Base-by-base conservation (phyloP, 92 coral and sea anemone species). In the Epizoanthus illoricatus region DNA sequence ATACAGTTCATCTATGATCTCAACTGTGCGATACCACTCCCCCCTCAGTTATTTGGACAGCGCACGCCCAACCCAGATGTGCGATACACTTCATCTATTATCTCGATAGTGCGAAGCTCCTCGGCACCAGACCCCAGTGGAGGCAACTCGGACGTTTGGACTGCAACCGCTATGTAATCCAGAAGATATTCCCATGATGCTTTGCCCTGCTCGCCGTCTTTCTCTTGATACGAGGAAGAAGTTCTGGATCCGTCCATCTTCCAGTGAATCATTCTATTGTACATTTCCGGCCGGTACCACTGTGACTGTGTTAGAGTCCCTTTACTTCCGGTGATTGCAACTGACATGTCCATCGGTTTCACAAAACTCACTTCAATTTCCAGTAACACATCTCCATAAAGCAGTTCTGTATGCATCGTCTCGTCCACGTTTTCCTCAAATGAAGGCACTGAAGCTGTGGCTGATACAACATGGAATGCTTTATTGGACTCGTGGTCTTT, bases 231-330 rank as follows among this genome's bases (percentile, higher is more conserved):
- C 1, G 60, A 7, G n/a, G 2, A 72, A 28, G 18, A 10, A n/a
- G 59, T 11, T 9, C 16, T 17, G 3, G 76, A 33, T 45, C 76
- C 76, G 60, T 72, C 60, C 47, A n/a, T 4, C 21, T 72, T 72
- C 28, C 76, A 19, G 60, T 42, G 41, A 10, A 72, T 72, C 76
- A 72, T 5, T 28, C 47, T n/a, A 12, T 45, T 72, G 76, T 72
- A 72, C 59, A 72, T 72, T 43, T 72, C 76, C 20, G 76, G 76
- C 45, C 76, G 76, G 43, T 72, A 72, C 76, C 76, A 72, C 47
- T 72, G 76, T 72, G 76, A 33, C 76, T 72, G 76, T 45, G 21
- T 43, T 1, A 72, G 76, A 9, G 61, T 72, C 23, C 76, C 76
- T 19, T 72, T 55, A 18, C 47, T 18, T n/a, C 76, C 76, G 2